Conservation (phyloP, 2,113 vertebrate species). For the Sapajus apella region DNA sequence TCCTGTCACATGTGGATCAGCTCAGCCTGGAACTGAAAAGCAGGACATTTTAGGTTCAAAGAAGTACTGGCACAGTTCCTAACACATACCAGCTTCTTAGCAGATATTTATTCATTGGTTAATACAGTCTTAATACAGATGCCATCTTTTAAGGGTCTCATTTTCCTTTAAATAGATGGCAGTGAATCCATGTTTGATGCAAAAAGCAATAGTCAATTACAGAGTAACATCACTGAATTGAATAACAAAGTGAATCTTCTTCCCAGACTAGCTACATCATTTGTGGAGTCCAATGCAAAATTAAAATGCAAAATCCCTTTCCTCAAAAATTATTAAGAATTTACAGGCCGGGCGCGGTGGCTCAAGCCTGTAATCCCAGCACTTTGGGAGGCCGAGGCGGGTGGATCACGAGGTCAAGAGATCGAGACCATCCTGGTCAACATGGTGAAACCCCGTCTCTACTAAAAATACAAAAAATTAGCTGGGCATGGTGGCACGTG, state of each 20-base stretch:
- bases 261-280: not conserved
- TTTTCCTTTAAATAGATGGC: not conserved
- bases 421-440: too few species aligned
- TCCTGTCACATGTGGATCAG: constrained; percentile 51
- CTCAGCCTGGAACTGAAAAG: not conserved
- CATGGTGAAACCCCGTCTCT: too few species aligned
- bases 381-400: too few species aligned
- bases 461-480: too few species aligned
- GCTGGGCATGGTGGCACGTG: too few species aligned
- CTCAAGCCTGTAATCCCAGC: too few species aligned
- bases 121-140: not conserved
- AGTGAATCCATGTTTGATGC: not conserved
- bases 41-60: constrained; percentile 6
- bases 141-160: not conserved
- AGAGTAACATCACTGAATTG: not conserved
- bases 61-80: not conserved
- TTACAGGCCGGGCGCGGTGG: not conserved
- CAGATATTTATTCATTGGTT: not conserved
- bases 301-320: not conserved
- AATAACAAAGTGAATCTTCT: not conserved
- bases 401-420: too few species aligned
- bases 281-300: not conserved
- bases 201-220: not conserved
- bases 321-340: constrained; percentile 30
- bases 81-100: not conserved